phyloP scores from a whole-genome alignment of 1,140 invertebrate species.

The Dendroctonus ponderosae region DNA sequence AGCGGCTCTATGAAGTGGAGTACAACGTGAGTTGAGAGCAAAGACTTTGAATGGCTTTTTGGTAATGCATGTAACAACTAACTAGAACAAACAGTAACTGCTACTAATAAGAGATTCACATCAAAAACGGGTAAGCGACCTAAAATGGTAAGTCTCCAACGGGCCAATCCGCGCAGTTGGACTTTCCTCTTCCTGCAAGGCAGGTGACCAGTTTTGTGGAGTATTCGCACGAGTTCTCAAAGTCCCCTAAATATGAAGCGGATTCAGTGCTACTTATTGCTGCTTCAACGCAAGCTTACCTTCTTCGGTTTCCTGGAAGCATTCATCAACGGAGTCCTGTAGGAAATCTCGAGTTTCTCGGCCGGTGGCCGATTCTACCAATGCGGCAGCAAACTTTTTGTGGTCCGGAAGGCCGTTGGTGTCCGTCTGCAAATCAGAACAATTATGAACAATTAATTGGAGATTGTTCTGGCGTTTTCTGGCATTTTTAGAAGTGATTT shows the following conservation, averaged over 20 bases:
- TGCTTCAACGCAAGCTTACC: conserved; percentile 25
- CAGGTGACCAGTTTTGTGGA: conserved; percentile 42
- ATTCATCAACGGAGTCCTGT: conserved; percentile 46
- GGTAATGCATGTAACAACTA: no score
- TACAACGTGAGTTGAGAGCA: conserved; percentile 34
- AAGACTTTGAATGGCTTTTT: no score
- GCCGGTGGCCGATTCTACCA: conserved; percentile 38
- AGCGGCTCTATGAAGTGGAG: conserved; percentile 38
- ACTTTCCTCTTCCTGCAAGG: conserved; percentile 44
- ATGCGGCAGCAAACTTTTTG: conserved; percentile 37
- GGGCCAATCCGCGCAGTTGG: conserved; percentile 50
- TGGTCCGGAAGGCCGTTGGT: conserved; percentile 42
- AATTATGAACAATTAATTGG: conserved; percentile 1
- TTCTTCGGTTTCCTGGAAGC: conserved; percentile 44
- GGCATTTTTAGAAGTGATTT: not conserved
- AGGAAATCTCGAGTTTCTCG: conserved; percentile 45
- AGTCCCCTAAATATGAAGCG: conserved; percentile 26
- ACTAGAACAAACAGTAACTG: not conserved
- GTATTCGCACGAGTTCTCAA: conserved; percentile 43
- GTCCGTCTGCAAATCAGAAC: conserved; percentile 35
- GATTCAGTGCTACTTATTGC: no score
- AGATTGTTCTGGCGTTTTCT: no score
- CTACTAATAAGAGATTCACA: conserved; percentile 11
- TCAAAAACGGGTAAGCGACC: not conserved
- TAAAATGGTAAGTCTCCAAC: conserved; percentile 28